Evolutionary conservation across 2,888 invertebrate species (phyloP), one percentile per base, ranked within the genome.

Genomic region (Drosophila algonquin): DNA sequence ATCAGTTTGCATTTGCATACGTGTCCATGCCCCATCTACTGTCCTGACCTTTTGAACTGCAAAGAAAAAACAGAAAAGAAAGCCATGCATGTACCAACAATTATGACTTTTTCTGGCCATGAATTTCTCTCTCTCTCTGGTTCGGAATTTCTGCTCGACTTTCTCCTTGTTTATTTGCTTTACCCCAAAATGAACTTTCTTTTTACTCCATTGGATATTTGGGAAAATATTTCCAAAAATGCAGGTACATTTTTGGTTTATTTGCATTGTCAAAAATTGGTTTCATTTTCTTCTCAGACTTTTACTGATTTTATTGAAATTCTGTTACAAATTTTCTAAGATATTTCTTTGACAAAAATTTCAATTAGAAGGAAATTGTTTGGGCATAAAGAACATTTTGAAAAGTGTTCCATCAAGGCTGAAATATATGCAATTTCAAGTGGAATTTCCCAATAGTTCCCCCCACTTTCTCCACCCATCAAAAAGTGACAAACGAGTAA

Each of bases 1-100:
- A 86, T 87, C 87, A 80, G 79, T 78, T 80, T 16, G 2, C 79
- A 82, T 85, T 85, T 89, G 87, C 85, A 89, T 89, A 74, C 32
- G 68, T 40, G 21, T 14, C 30, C 24, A 30, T 30, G 8, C 7
- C 14, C 45, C n/a, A 7, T 68, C 35, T 57, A 14, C 14, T 24
- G 8, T n/a, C 30, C 46, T 46, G 40, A 47, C 48, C 48, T 32
- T 68, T 70, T 53, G 47, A 53, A 47, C 56, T 56, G 44, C 59
- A 52, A 40, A 40, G 30, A 40, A 21, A 40, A 48, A 51, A 21
- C n/a, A 44, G 18, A 18, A 18, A 18, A 18, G 21, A 21, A 21
- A 21, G 21, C 21, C 21, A 21, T 21, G 21, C 2, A 21, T 21
- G 21, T 21, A 21, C 21, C 21, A 21, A 21, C 21, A 21, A 61